Evolutionary conservation across 2,797 vertebrate genomes (phyloP).

Genomic region (Parauchenoglanis punctatus): DNA sequence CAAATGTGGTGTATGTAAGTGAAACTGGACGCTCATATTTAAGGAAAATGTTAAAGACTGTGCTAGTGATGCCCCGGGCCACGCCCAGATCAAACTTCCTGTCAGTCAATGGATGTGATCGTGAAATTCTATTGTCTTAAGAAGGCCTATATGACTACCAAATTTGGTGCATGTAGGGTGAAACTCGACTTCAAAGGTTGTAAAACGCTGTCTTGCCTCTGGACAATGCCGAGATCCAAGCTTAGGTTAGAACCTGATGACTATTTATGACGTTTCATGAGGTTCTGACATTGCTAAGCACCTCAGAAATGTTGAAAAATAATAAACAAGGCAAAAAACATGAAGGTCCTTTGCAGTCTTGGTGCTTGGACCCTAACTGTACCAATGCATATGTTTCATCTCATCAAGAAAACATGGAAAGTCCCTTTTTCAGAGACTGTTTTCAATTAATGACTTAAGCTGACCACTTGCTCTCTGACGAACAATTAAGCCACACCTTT

Average conservation of each 20-base stretch:
- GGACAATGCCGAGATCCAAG: neutral
- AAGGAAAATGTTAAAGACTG: neutral
- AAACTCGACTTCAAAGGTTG: neutral
- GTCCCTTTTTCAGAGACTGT: neutral
- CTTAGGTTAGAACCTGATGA: neutral
- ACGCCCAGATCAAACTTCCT: neutral
- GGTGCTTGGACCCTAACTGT: neutral
- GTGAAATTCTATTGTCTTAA: neutral
- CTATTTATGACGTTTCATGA: neutral
- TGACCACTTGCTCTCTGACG: neutral
- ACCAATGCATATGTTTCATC: neutral
- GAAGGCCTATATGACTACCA: neutral
- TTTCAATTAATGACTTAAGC: neutral
- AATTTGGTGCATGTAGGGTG: neutral
- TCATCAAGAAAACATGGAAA: neutral
- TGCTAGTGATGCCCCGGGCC: neutral
- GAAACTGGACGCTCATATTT: neutral
- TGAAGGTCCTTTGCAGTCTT: neutral
- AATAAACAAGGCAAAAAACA: neutral
- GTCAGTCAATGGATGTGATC: neutral
- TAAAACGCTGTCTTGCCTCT: neutral
- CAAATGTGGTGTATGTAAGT: neutral
- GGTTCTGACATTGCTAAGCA: neutral
- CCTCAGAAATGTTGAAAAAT: neutral
- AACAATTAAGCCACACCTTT: neutral